Conservation (phyloP, 2,888 invertebrate genomes). For the Eulithis testata region DNA sequence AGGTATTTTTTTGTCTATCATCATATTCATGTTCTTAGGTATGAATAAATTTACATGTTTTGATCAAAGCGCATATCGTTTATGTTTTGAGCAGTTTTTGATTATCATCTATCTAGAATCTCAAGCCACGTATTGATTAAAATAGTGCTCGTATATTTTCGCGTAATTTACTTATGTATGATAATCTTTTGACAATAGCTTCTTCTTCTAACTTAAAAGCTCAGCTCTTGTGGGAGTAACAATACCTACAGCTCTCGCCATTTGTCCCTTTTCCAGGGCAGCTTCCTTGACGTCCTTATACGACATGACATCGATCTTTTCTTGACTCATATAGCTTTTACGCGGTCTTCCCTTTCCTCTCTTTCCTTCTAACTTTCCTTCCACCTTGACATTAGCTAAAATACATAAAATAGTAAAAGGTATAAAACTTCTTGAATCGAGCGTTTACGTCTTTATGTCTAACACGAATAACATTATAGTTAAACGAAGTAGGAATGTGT, state of each 20-base stretch:
- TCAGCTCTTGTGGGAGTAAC: too few relatives aligned
- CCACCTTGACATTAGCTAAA: background rate
- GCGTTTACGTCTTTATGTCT: background rate
- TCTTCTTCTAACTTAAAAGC: too few relatives aligned
- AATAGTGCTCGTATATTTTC: background rate
- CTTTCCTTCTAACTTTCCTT: too few relatives aligned
- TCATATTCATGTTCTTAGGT: conserved; percentile 28
- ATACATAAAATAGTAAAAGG: background rate
- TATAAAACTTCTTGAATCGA: too few relatives aligned
- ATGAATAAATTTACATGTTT: conserved; percentile 39
- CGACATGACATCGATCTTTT: too few relatives aligned
- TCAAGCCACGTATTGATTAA: conserved; percentile 24
- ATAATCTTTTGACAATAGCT: background rate
- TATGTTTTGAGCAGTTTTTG: conserved; percentile 23
- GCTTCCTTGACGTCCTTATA: too few relatives aligned
- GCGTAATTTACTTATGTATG: background rate
- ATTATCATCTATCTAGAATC: conserved; percentile 19
- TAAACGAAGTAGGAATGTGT: background rate
- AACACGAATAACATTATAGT: background rate
- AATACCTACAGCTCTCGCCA: too few relatives aligned
- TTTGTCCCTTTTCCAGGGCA: too few relatives aligned
- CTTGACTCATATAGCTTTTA: too few relatives aligned
- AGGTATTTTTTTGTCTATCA: conserved; percentile 28
- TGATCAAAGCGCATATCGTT: conserved; percentile 9
- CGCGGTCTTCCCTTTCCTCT: too few relatives aligned